Evolutionary conservation across 2,888 invertebrate species (phyloP).

Genomic region (Macrosiphum euphorbiae): DNA sequence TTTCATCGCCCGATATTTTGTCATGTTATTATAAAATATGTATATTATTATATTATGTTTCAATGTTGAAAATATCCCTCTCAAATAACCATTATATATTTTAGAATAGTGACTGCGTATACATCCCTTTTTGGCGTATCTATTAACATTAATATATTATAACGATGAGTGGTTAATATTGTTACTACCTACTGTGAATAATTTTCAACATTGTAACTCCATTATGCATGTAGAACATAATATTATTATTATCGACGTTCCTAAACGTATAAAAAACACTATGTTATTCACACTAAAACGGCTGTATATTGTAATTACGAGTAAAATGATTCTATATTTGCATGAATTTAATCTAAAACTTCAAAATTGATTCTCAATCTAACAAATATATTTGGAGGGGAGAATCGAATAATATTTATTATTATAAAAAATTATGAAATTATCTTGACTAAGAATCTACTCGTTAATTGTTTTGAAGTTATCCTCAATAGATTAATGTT

Average conservation of each 20-base stretch:
- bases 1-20: neutral
- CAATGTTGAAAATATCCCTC: neutral
- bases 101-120: neutral
- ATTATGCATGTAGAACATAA: neutral
- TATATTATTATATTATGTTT: neutral
- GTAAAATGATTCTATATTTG: neutral
- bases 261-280: neutral
- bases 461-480: neutral
- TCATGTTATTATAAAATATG: neutral
- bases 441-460: neutral
- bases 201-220: neutral
- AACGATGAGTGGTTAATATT: neutral
- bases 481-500: neutral
- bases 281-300: neutral
- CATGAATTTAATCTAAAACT: neutral
- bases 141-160: neutral
- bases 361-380: too few relatives aligned
- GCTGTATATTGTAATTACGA: neutral
- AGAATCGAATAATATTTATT: neutral
- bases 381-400: neutral
- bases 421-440: neutral
- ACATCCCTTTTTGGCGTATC: neutral
- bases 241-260: neutral
- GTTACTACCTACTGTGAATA: neutral
- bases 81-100: slow-evolving; percentile 1